Percentiles rank a stretch among this genome's conserved stretches.
Conservation (phyloP, 2,113 vertebrate genomes). For the Perccottus glenii region DNA sequence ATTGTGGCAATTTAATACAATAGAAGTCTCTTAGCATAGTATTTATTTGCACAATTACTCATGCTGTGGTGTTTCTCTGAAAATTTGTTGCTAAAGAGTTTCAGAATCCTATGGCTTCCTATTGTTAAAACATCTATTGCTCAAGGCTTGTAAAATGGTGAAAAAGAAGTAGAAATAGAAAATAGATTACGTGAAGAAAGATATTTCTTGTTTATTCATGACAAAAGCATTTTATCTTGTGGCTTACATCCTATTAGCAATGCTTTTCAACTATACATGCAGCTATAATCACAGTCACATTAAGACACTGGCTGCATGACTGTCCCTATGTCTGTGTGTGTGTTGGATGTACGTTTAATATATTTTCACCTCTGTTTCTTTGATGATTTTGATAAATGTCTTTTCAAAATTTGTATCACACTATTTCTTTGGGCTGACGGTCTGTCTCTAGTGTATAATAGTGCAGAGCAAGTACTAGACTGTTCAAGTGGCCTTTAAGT, state of each 20-base stretch:
- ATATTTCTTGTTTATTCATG: no score
- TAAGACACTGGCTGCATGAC: constrained; percentile 66
- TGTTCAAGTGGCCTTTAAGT: constrained; percentile 39
- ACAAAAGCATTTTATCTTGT: no score
- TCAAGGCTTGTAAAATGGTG: no score
- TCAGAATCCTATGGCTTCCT: no score
- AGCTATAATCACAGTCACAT: constrained; percentile 11
- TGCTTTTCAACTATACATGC: no score
- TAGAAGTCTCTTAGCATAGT: background rate
- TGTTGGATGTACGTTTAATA: constrained; percentile 51
- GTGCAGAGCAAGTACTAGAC: constrained; percentile 56
- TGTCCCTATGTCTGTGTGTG: constrained; percentile 58
- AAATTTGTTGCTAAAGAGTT: background rate
- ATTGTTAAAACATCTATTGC: no score
- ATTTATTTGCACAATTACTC: background rate
- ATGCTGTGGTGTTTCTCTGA: background rate
- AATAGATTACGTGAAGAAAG: no score
- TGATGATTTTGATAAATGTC: constrained; percentile 50
- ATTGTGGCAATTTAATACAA: background rate
- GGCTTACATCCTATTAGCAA: no score
- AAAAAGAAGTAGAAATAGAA: no score
- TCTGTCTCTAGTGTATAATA: constrained; percentile 63
- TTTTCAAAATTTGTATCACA: constrained; percentile 15
- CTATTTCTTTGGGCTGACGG: constrained; percentile 44
- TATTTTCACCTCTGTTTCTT: constrained; percentile 51